These are phyloP conservation scores for Hypomesus transpacificus DNA, from an alignment of 2,113 vertebrate genomes.

Conservation along the genomic window DNA sequence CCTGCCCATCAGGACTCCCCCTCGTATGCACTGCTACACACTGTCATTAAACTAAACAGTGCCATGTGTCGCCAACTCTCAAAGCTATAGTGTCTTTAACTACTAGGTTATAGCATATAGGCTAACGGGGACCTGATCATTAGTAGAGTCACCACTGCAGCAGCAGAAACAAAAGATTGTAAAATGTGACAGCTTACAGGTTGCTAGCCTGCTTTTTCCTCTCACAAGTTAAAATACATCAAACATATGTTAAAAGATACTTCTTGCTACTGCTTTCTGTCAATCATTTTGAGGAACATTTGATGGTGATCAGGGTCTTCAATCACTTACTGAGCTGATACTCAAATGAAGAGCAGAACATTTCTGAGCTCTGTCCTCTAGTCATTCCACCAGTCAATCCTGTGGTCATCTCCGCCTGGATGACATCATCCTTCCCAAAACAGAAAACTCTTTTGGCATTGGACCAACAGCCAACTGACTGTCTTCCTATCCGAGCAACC, in stretches of 20 bases:
- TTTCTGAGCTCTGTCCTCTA: not conserved
- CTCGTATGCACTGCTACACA: not conserved
- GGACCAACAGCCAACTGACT: constrained; percentile 14
- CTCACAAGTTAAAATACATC: too few relatives aligned
- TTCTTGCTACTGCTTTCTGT: too few relatives aligned
- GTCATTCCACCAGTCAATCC: not conserved
- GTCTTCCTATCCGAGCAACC: constrained; percentile 46
- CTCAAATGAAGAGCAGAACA: constrained; percentile 23
- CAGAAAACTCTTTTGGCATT: constrained; percentile 19
- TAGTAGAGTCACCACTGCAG: too few relatives aligned
- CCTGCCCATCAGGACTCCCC: constrained; percentile 11
- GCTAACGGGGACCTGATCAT: constrained; percentile 63
- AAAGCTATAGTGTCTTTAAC: constrained; percentile 26
- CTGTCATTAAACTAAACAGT: constrained; percentile 31
- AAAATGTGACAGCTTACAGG: constrained; percentile 12
- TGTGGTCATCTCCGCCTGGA: constrained; percentile 14
- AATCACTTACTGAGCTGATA: too few relatives aligned
- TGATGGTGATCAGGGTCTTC: too few relatives aligned
- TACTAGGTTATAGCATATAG: constrained; percentile 28
- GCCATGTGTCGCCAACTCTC: constrained; percentile 58
- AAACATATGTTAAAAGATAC: too few relatives aligned
- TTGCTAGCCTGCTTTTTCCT: too few relatives aligned
- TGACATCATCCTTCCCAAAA: constrained; percentile 44
- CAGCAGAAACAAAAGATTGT: too few relatives aligned
- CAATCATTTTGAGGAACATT: too few relatives aligned